Evolutionary conservation across 1,140 invertebrate genomes (phyloP), one percentile per base, ranked within the genome.

Genomic region (Adoxophyes honmai): DNA sequence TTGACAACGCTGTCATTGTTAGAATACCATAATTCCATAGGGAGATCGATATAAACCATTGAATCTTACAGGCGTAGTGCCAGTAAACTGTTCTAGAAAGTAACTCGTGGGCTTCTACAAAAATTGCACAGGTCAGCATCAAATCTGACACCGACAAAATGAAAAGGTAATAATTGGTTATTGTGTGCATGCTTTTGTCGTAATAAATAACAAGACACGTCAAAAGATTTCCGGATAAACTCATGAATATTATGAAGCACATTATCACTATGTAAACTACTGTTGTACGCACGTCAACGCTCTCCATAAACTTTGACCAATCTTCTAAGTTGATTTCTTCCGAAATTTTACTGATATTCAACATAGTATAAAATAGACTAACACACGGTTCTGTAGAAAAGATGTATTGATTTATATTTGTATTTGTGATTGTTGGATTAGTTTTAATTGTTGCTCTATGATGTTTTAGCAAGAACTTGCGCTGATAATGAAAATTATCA

Each of bases 1-100:
- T 44, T n/a, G 39, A 18, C 6, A 44, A 44, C 7, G 39, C 39
- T 15, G 39, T 44, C 39, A 44, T 44, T 5, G 39, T 44, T 44
- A 44, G 18, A 18, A 44, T 21, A 13, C 39, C 18, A 11, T 21
- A 44, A n/a, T 44, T 44, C 39, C 16, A 44, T 21, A 44, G 4
- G 16, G 15, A n/a, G 2, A 44, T 28, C 1, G 18, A 9, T 21
- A 8, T 2, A 44, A 44, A 44, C 16, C 18, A 44, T 21, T 44
- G 39, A 4, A 44, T 44, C 18, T 44, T 44, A 11, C 39, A 44
- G n/a, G n/a, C n/a, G n/a, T n/a, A n/a, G 6, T 21, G 9, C 9
- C 8, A 18, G 7, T 5, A 4, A 0, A 18, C 0, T 10, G 7
- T n/a, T n/a, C 2, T 10, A 18, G 10, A 7, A 21, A 28, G 16